Conservation (phyloP, 1,140 invertebrate species). For the Tetragnatha versicolor region DNA sequence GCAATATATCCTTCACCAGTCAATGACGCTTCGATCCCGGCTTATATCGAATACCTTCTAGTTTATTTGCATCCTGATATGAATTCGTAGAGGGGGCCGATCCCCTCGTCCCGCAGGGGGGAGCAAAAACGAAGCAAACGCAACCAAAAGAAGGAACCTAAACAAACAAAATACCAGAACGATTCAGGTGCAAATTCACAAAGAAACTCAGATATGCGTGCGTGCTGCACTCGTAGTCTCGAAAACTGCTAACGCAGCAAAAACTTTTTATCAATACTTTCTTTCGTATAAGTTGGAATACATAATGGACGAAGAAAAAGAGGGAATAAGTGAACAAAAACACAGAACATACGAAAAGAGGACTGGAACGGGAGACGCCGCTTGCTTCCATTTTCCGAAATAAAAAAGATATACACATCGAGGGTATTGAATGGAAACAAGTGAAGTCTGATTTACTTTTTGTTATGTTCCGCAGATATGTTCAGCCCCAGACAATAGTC, state of each 20-base stretch:
- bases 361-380: neutral
- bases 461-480: no score
- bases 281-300: conserved; percentile 34
- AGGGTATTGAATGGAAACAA: conserved; percentile 31
- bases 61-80: no score
- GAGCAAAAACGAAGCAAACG: no score
- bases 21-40: no score
- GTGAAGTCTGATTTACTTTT: neutral
- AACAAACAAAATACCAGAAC: neutral
- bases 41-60: no score
- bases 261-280: conserved; percentile 54
- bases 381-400: conserved; percentile 15
- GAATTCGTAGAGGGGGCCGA: no score
- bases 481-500: no score
- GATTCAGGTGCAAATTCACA: conserved; percentile 40
- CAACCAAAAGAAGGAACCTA: no score
- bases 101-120: no score
- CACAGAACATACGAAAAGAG: neutral
- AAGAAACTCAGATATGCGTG: conserved; percentile 44
- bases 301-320: conserved; percentile 44
- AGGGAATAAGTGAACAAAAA: conserved; percentile 7
- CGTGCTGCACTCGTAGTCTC: conserved; percentile 16
- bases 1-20: no score
- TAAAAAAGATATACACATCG: conserved; percentile 14
- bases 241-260: conserved; percentile 42